Base-by-base conservation (phyloP, 2,113 vertebrate genomes). In the Opisthocomus hoazin region DNA sequence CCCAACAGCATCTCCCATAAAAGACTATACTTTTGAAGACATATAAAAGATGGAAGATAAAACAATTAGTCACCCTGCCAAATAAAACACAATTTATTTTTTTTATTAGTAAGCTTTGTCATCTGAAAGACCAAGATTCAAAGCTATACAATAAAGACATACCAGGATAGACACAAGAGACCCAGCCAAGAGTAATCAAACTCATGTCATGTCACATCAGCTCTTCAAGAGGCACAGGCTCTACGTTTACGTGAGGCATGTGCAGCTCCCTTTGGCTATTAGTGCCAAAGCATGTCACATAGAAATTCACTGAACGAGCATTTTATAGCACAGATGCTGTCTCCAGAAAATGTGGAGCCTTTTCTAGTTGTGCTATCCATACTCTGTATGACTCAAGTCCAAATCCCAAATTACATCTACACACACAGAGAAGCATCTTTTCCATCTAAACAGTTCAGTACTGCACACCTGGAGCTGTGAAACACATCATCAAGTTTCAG, bases 231-330 rank as follows among this genome's bases (percentile, higher is more conserved):
- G 46, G 23, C 58, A 54, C 8, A 32, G 36, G 10, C 16, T 75
- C 53, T 6, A 9, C 60, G 5, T 37, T 9, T 11, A 5, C 0
- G 0, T 32, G 6, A n/a, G 53, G 23, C 43, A 63, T 1, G 4
- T 17, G 51, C 77, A 79, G n/a, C 24, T 37, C 90, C 51, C 66
- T 66, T 32, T 29, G 57, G 69, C 57, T 34, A 0, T 3, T 6
- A 43, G 61, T 32, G 74, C 43, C 74, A 69, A 60, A 75, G 5
- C 5, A 0, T 2, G 6, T 19, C 87, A 64, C 4, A 1, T 3
- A 58, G 60, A 46, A 15, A 92, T 19, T 10, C 89, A 75, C 46
- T 60, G 46, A 87, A 20, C 6, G 26, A 84, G 15, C 48, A 32
- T 18, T 29, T 46, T 46, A 10, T 3, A 50, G 57, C 75, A 60